These are phyloP conservation scores for Circaetus cinerascens DNA, from an alignment of 2,113 vertebrate species.

Conservation along the genomic window DNA sequence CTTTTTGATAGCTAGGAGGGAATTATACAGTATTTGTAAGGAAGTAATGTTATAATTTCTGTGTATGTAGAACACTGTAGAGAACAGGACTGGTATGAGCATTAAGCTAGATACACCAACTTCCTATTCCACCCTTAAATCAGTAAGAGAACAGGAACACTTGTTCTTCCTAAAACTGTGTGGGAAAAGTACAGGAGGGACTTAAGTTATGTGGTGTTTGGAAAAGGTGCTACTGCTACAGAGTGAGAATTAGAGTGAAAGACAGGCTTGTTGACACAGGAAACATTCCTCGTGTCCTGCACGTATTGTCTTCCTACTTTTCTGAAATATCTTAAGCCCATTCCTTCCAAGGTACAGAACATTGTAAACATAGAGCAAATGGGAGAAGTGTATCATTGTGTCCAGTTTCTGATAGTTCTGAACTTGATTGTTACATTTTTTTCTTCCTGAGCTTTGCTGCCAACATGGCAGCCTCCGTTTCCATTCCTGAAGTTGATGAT, in stretches of 20 bases:
- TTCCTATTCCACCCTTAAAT: not conserved
- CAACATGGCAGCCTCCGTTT: not conserved
- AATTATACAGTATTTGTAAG: not conserved
- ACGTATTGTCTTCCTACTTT: not conserved
- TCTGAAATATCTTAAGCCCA: not conserved
- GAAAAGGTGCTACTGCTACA: not conserved
- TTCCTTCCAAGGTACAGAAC: not conserved
- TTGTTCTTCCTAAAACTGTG: not conserved
- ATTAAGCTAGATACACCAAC: not conserved
- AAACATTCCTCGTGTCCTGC: not conserved
- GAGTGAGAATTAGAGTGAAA: not conserved
- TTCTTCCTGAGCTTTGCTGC: not conserved
- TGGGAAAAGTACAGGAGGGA: not conserved
- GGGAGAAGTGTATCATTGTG: accelerated
- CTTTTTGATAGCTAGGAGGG: not conserved
- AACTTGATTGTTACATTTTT: not conserved
- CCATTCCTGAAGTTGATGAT: not conserved
- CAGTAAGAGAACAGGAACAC: accelerated
- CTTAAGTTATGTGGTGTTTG: not conserved
- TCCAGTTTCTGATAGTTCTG: not conserved
- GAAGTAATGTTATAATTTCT: not conserved
- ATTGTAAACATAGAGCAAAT: not conserved
- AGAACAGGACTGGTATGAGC: not conserved
- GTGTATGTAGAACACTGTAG: not conserved
- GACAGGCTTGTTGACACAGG: not conserved